phyloP scores from a whole-genome alignment of 2,888 invertebrate genomes.

The Microplitis deprimator region DNA sequence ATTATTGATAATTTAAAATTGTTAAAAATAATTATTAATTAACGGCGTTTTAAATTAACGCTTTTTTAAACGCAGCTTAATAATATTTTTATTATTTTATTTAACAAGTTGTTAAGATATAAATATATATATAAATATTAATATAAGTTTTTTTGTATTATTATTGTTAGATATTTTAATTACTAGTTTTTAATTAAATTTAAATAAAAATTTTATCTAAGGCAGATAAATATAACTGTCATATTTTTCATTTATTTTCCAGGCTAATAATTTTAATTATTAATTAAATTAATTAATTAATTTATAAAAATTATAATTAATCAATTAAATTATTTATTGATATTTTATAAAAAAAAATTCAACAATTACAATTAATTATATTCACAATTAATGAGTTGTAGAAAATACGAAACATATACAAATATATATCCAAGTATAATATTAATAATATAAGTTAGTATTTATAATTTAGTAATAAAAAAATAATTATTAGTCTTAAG shows the following conservation, averaged over 20 bases:
- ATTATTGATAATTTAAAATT: not conserved
- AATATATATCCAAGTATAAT: no score
- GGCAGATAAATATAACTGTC: not conserved
- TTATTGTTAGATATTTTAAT: not conserved
- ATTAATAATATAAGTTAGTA: no score
- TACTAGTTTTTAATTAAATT: not conserved
- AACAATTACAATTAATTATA: no score
- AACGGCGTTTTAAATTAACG: not conserved
- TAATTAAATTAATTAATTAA: no score
- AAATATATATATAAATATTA: not conserved
- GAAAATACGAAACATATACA: no score
- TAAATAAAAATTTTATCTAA: not conserved
- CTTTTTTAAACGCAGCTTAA: not conserved
- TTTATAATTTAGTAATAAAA: no score
- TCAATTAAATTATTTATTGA: no score
- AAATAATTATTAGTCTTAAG: no score
- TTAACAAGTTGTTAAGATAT: not conserved
- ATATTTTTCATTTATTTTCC: conserved; percentile 39
- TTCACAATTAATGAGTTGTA: no score
- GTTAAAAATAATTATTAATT: not conserved
- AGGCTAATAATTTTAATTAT: conserved; percentile 32
- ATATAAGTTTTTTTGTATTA: not conserved
- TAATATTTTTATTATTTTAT: not conserved
- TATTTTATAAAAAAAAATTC: no score
- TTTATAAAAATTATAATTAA: no score